phyloP scores from a whole-genome alignment of 2,113 vertebrate genomes.

The Chaetura pelagica region DNA sequence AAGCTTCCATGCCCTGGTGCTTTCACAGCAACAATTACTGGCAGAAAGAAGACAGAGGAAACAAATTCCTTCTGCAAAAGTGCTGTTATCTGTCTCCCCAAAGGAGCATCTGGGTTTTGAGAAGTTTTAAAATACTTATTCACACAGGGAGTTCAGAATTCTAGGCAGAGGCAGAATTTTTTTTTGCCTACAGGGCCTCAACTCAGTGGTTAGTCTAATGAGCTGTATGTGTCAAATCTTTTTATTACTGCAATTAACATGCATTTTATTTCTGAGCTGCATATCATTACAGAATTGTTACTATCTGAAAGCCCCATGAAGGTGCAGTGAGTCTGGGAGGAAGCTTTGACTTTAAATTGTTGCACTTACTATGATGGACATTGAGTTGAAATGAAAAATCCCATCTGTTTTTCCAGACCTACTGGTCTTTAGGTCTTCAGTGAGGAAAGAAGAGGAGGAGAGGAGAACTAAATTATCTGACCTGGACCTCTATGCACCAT shows the following conservation, averaged over 20 bases:
- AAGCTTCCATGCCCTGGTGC: background rate
- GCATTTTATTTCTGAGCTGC: conserved; percentile 3
- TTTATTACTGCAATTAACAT: conserved; percentile 11
- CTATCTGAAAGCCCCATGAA: background rate
- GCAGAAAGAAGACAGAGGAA: conserved; percentile 9
- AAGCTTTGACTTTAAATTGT: background rate
- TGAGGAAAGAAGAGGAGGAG: background rate
- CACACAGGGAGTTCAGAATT: background rate
- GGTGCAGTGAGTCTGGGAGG: background rate
- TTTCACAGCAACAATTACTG: conserved; percentile 9
- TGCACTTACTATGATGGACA: background rate
- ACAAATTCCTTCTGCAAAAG: background rate
- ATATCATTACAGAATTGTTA: background rate
- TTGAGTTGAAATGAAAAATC: background rate
- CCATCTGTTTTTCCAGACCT: background rate
- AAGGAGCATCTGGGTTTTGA: background rate
- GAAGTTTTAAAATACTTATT: background rate
- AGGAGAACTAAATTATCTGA: background rate
- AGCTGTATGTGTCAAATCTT: background rate
- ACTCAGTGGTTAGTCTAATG: background rate
- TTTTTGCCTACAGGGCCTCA: background rate
- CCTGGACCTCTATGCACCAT: background rate
- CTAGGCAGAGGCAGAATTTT: background rate
- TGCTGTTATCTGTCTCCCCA: background rate
- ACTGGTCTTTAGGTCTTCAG: background rate